Conservation (phyloP, 2,113 vertebrate genomes). For the Suricata suricatta region DNA sequence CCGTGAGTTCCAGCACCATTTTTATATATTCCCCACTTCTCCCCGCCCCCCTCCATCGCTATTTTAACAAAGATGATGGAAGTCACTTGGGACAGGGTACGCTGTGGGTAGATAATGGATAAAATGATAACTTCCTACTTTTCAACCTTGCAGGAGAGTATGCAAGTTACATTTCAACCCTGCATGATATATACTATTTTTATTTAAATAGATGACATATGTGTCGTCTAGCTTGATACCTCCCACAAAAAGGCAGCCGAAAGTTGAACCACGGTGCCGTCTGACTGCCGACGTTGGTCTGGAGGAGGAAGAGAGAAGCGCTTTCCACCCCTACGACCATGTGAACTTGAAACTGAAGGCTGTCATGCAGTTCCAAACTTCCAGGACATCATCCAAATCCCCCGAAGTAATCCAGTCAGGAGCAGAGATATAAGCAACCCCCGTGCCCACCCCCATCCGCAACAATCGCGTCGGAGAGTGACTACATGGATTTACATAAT, state of each 20-base stretch:
- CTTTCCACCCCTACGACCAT: accelerated
- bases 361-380: not conserved
- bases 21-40: not conserved
- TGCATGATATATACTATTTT: not conserved
- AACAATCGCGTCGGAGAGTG: constrained; percentile 74
- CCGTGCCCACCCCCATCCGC: constrained; percentile 65
- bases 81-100: not conserved
- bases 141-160: not conserved
- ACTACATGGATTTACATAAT: constrained; percentile 77
- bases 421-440: constrained; percentile 71
- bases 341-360: accelerated
- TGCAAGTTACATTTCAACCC: not conserved
- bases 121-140: not conserved
- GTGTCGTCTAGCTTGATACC: not conserved
- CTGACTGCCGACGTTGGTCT: not conserved
- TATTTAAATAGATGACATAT: not conserved
- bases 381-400: constrained; percentile 63
- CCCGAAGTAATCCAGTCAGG: constrained; percentile 55
- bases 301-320: not conserved
- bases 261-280: not conserved
- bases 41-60: not conserved
- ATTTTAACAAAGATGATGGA: not conserved
- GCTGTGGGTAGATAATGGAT: not conserved
- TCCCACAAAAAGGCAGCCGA: not conserved
- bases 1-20: not conserved